A percentile compares a stretch with the other conserved stretches of the same genome.
phyloP scores from a whole-genome alignment of 2,113 vertebrate species.

The Indri indri region DNA sequence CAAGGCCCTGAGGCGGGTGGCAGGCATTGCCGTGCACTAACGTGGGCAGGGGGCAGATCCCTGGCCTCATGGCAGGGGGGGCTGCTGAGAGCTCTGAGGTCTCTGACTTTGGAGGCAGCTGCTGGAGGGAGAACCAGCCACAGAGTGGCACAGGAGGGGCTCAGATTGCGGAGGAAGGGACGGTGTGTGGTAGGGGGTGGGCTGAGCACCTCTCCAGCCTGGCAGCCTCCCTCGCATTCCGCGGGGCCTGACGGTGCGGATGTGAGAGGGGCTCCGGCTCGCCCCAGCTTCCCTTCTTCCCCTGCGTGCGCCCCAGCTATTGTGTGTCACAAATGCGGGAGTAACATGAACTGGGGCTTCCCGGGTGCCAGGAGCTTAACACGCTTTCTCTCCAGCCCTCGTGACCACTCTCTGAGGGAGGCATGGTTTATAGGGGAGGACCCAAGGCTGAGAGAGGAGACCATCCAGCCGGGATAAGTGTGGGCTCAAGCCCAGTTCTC shows the following conservation, averaged over 20 bases:
- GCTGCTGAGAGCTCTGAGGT: background rate
- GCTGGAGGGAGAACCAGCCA: background rate
- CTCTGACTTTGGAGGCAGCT: background rate
- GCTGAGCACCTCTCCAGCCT: background rate
- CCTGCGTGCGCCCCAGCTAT: background rate
- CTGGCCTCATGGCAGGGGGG: background rate
- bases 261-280: background rate
- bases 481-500: background rate
- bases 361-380: background rate
- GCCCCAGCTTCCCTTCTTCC: background rate
- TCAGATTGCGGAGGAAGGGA: background rate
- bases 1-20: background rate
- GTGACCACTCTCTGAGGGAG: background rate
- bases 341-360: background rate
- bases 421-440: background rate
- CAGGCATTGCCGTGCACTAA: background rate
- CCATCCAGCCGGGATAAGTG: fast-evolving
- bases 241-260: too few species aligned
- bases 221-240: background rate
- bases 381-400: background rate
- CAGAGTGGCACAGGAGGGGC: background rate
- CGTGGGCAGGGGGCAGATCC: background rate
- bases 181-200: fast-evolving
- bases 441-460: background rate
- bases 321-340: background rate